These are phyloP conservation scores for Chloroclystis v-ata DNA, from an alignment of 2,888 invertebrate genomes.

Conservation along the genomic window DNA sequence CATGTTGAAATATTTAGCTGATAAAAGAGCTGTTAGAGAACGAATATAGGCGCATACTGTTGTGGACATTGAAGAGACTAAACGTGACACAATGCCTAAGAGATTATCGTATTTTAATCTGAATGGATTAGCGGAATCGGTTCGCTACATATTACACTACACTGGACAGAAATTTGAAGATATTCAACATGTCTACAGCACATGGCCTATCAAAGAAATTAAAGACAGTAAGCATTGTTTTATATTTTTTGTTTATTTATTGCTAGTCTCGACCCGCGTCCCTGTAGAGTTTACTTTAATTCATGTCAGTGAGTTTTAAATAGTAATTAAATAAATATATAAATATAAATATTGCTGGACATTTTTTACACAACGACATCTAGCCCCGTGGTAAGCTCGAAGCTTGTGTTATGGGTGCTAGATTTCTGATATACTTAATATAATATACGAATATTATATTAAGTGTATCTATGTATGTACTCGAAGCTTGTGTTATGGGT, in stretches of 20 bases:
- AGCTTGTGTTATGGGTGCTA: too few relatives aligned
- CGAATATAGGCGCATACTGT: background rate
- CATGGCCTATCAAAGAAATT: slow-evolving; percentile 48
- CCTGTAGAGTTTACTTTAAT: too few relatives aligned
- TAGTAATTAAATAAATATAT: too few relatives aligned
- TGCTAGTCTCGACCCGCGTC: too few relatives aligned
- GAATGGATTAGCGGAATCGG: slow-evolving; percentile 51
- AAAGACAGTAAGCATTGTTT: slow-evolving; percentile 49
- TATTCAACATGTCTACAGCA: slow-evolving; percentile 39
- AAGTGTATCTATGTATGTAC: too few relatives aligned
- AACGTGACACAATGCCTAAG: slow-evolving; percentile 36
- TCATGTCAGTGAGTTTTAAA: too few relatives aligned
- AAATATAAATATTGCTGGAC: too few relatives aligned
- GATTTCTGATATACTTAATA: too few relatives aligned
- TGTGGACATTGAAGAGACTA: background rate
- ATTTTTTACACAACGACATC: too few relatives aligned
- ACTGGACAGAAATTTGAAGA: slow-evolving; percentile 61
- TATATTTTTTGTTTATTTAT: background rate
- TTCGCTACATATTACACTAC: slow-evolving; percentile 59
- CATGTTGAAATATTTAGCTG: background rate
- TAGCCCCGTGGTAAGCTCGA: too few relatives aligned
- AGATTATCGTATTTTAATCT: slow-evolving; percentile 50
- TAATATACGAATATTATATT: too few relatives aligned
- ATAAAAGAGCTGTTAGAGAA: background rate
- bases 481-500: too few relatives aligned